These are phyloP conservation scores for Orgyia antiqua DNA, from an alignment of 2,888 invertebrate genomes.

Conservation along the genomic window DNA sequence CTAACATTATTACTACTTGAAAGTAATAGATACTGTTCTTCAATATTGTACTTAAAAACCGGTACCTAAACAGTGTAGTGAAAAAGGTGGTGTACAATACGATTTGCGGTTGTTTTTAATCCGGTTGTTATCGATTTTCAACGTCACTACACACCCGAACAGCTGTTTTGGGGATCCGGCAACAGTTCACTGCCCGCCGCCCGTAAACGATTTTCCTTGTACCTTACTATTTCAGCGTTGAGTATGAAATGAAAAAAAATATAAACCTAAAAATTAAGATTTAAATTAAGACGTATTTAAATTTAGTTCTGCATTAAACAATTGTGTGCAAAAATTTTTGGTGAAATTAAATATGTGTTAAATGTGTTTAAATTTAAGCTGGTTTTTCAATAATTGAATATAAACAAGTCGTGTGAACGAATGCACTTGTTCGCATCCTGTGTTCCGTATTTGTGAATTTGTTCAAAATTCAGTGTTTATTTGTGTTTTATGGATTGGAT, in stretches of 20 bases:
- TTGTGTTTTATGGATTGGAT: conserved; percentile 52
- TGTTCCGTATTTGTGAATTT: conserved; percentile 31
- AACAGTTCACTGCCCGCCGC: conserved; percentile 28
- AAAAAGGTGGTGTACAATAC: conserved; percentile 44
- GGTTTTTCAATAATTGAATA: too few species aligned
- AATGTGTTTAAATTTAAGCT: conserved; percentile 10
- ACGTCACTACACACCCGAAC: conserved; percentile 53
- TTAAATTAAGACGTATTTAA: background rate
- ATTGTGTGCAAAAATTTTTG: background rate
- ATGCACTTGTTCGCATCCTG: conserved; percentile 22
- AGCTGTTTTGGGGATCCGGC: conserved; percentile 66
- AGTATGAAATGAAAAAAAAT: conserved; percentile 8
- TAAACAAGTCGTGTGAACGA: too few species aligned
- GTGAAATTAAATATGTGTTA: conserved; percentile 6
- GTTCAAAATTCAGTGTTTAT: conserved; percentile 38
- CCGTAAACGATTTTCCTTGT: conserved; percentile 11
- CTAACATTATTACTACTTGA: conserved; percentile 22
- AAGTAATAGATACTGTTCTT: conserved; percentile 18
- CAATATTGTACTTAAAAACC: conserved; percentile 19
- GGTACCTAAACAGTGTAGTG: conserved; percentile 47
- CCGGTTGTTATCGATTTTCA: conserved; percentile 62
- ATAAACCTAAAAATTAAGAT: conserved; percentile 5
- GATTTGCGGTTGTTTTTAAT: conserved; percentile 35
- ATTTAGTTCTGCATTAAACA: background rate
- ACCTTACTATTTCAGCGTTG: conserved; percentile 9